phyloP scores from a whole-genome alignment of 2,888 invertebrate genomes.

The Netelia melanura region DNA sequence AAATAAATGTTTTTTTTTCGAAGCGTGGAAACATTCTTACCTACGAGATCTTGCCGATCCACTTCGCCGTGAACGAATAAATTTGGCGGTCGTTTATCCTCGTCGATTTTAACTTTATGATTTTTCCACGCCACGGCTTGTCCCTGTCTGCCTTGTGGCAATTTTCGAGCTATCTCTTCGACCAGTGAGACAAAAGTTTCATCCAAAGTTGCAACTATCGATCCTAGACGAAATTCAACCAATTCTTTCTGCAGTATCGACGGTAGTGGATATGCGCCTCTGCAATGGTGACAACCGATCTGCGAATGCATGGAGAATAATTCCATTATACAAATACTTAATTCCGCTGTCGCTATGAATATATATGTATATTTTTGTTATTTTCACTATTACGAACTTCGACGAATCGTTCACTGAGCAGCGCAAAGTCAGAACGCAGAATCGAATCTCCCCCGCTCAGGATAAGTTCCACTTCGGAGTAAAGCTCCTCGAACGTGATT shows the following conservation, averaged over 20 bases:
- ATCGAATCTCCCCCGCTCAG: constrained; percentile 80
- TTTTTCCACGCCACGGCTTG: constrained; percentile 81
- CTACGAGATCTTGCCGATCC: constrained; percentile 82
- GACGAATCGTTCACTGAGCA: constrained; percentile 78
- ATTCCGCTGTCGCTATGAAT: background rate
- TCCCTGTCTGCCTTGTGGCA: constrained; percentile 80
- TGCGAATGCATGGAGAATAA: constrained; percentile 55
- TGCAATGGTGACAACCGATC: constrained; percentile 83
- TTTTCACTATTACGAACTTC: constrained; percentile 72
- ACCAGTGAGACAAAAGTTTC: constrained; percentile 74
- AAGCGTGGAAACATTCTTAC: constrained; percentile 69
- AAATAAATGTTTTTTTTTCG: no score
- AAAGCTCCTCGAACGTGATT: constrained; percentile 75
- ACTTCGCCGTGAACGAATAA: constrained; percentile 75
- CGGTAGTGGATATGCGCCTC: constrained; percentile 79
- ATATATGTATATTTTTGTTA: background rate
- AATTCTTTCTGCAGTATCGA: constrained; percentile 78
- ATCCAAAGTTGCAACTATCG: constrained; percentile 78
- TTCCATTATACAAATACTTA: background rate
- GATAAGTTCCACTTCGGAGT: constrained; percentile 79
- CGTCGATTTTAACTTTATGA: constrained; percentile 65
- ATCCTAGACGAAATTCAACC: constrained; percentile 79
- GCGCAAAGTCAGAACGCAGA: constrained; percentile 78
- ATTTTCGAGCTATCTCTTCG: constrained; percentile 75
- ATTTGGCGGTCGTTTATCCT: constrained; percentile 75